Percentiles rank a stretch among this genome's conserved stretches.
Conservation (phyloP, 1,140 invertebrate species). For the Orius laevigatus region DNA sequence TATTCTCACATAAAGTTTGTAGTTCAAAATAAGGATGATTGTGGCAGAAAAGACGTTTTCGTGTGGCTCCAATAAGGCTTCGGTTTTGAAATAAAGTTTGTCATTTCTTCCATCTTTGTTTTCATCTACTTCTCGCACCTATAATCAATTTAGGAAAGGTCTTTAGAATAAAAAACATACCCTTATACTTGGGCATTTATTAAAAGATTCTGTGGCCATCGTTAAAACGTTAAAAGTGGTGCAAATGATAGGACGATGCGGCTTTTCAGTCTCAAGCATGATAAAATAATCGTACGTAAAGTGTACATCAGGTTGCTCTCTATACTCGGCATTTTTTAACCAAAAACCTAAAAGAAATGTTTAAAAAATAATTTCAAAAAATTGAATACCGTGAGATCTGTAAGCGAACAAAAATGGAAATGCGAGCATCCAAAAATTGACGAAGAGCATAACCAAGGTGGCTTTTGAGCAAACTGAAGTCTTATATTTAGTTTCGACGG, state of each 20-base stretch:
- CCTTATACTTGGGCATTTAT: constrained; percentile 27
- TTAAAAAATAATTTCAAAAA: background rate
- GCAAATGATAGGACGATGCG: constrained; percentile 36
- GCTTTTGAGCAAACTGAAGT: constrained; percentile 38
- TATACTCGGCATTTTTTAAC: constrained; percentile 34
- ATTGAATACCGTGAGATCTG: constrained; percentile 34
- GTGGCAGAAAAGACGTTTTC: constrained; percentile 32
- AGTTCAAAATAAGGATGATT: constrained; percentile 41
- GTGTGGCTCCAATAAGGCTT: constrained; percentile 30
- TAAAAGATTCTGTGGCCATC: constrained; percentile 17
- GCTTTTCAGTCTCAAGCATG: constrained; percentile 35
- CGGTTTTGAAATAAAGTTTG: constrained; percentile 34
- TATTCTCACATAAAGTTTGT: constrained; percentile 38
- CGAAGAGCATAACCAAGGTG: constrained; percentile 34
- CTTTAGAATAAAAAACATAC: constrained; percentile 19
- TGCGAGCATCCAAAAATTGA: constrained; percentile 30
- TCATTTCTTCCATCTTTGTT: constrained; percentile 42
- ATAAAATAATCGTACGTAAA: constrained; percentile 46
- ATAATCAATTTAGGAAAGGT: constrained; percentile 6
- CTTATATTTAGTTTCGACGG: constrained; percentile 35
- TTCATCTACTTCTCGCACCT: constrained; percentile 43
- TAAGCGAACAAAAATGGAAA: constrained; percentile 40
- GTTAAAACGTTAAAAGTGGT: constrained; percentile 30
- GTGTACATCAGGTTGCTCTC: constrained; percentile 39
- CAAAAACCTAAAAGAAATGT: constrained; percentile 35